Base-by-base conservation (phyloP, 2,113 vertebrate species). In the Acinonyx jubatus region DNA sequence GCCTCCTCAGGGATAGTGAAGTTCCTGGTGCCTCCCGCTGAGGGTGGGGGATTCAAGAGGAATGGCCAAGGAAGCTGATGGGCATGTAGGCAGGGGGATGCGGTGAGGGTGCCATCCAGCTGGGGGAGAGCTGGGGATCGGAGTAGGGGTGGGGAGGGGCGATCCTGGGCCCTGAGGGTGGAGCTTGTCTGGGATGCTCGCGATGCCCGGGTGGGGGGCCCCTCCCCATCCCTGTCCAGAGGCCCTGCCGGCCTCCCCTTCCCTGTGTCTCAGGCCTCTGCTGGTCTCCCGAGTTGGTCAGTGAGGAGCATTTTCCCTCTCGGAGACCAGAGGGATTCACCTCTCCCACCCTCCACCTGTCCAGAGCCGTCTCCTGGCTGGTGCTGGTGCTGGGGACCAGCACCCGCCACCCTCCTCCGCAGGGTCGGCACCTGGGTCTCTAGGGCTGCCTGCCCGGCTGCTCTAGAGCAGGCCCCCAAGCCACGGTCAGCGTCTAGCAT, bases 401-500 rank as follows among this genome's bases (percentile, higher is more conserved):
- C 23, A 3, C 50, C 79, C 1, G 2, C 33, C 21, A 7, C 33
- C 61, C 15, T 6, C 29, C 36, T 78, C 31, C 6, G 1, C 18
- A 4, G n/a, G 74, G 25, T 11, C 13, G 4, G n/a, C 3, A 0
- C 38, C 38, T 13, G 61, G 16, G 61, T n/a, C 1, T 9, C 7
- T 57, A 1, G 18, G 82, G 78, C 61, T 23, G 4, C 33, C 21
- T 16, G 33, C 33, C 6, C 9, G 18, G 66, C 33, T 5, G 66
- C 66, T 71, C 48, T 36, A 4, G 23, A 3, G 1, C 19, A 8
- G 1, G 33, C 21, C 23, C 84, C 66, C 10, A 36, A 71, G 48
- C 33, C 3, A 19, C 3, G 8, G 3, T 18, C 16, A 2, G 16
- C 33, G 2, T 33, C 21, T 66, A 18, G 5, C 23, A 7, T 7